phyloP scores from a whole-genome alignment of 2,113 vertebrate genomes.

The Chaetorhynchus papuensis region DNA sequence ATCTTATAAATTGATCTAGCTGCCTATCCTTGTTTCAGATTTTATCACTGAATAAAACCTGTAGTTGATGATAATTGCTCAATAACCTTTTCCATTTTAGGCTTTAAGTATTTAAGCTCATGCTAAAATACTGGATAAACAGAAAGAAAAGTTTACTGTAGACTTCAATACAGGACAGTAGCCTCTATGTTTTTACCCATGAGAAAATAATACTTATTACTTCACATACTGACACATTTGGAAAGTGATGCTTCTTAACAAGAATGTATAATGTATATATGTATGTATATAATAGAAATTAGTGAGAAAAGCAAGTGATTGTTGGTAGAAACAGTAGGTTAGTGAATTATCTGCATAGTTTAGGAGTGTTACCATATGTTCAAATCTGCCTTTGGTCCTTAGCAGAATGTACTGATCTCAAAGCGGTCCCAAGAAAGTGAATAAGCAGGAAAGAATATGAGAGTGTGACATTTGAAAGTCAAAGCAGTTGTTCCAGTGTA shows the following conservation, averaged over 20 bases:
- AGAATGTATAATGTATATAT: background rate
- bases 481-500: background rate
- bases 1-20: background rate
- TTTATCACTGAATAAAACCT: background rate
- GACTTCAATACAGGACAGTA: background rate
- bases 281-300: background rate
- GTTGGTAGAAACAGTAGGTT: background rate
- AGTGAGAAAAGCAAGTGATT: background rate
- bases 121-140: background rate
- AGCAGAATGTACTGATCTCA: background rate
- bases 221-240: background rate
- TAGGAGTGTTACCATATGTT: background rate
- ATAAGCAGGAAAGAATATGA: background rate
- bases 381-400: background rate
- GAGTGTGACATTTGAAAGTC: background rate
- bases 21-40: background rate
- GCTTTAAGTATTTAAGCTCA: background rate
- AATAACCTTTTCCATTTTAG: background rate
- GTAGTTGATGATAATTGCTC: background rate
- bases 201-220: background rate
- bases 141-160: background rate
- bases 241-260: background rate
- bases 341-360: background rate
- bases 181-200: background rate
- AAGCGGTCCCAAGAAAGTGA: background rate